Evolutionary conservation across 2,797 vertebrate species (phyloP).

Genomic region (Falco berigora): DNA sequence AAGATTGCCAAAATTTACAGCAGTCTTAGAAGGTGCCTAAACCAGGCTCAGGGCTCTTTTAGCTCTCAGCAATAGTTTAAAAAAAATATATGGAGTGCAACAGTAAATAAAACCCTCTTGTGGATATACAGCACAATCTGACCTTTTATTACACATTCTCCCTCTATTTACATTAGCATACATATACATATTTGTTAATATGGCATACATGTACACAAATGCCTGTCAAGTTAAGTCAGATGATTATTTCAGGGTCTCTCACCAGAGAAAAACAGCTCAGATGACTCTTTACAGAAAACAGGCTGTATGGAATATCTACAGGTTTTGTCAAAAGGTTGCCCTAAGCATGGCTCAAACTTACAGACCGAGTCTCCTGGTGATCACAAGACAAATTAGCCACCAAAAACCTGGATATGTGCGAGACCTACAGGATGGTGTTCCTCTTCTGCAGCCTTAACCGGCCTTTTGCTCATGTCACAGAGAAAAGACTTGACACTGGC

Average conservation of each 20-base stretch:
- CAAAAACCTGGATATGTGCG: fast-evolving
- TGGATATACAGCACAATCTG: not conserved
- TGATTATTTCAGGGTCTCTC: not conserved
- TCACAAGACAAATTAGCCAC: not conserved
- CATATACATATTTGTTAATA: too few relatives aligned
- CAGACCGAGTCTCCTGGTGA: not conserved
- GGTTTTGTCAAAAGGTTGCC: not conserved
- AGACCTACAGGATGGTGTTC: not conserved
- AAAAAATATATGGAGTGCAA: not conserved
- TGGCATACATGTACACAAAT: not conserved
- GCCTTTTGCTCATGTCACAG: not conserved
- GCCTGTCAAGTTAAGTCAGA: not conserved
- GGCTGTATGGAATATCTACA: not conserved
- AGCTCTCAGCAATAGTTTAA: not conserved
- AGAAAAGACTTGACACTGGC: not conserved
- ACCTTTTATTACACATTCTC: not conserved
- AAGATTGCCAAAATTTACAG: not conserved
- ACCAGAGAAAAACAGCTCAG: not conserved
- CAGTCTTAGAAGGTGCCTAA: not conserved
- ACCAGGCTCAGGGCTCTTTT: not conserved
- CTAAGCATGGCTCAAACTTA: not conserved
- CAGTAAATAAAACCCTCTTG: not conserved
- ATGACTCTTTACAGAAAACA: not conserved
- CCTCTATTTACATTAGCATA: not conserved
- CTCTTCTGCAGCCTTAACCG: not conserved